phyloP scores from a whole-genome alignment of 2,797 vertebrate species.

The Sylvia borin region DNA sequence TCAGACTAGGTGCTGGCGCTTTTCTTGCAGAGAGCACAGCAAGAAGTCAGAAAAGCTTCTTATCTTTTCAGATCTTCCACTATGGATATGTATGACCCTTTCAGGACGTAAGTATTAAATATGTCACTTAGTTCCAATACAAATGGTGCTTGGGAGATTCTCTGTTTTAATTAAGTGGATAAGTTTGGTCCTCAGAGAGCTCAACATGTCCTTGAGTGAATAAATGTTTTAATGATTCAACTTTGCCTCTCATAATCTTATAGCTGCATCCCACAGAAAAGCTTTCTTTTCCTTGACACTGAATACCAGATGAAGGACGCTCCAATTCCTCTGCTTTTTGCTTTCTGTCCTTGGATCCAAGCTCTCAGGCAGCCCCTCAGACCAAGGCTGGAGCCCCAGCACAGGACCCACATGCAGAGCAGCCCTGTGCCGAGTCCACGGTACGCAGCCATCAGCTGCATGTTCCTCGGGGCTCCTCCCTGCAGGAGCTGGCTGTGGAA shows the following conservation, averaged over 20 bases:
- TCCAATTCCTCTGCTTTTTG: neutral
- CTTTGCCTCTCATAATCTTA: conserved; percentile 2
- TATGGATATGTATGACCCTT: neutral
- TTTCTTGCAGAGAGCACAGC: neutral
- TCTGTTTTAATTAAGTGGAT: conserved; percentile 42
- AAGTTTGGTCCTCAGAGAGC: neutral
- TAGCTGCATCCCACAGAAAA: conserved; percentile 12
- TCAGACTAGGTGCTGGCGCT: neutral
- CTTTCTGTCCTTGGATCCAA: neutral
- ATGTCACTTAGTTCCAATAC: conserved; percentile 9
- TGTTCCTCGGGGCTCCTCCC: neutral
- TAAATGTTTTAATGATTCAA: conserved; percentile 42
- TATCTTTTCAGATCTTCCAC: neutral
- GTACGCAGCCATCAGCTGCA: neutral
- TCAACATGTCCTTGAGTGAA: neutral
- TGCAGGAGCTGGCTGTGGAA: neutral
- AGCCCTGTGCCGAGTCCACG: neutral
- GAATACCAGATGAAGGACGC: neutral
- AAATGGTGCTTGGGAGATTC: conserved; percentile 13
- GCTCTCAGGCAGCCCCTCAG: neutral
- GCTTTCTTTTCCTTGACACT: neutral
- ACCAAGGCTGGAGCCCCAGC: neutral
- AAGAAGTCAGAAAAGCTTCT: neutral
- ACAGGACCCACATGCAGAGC: rapidly evolving
- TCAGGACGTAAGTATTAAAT: conserved; percentile 15